Evolutionary conservation across 2,888 invertebrate species (phyloP).

Genomic region (Dorcus hopei): DNA sequence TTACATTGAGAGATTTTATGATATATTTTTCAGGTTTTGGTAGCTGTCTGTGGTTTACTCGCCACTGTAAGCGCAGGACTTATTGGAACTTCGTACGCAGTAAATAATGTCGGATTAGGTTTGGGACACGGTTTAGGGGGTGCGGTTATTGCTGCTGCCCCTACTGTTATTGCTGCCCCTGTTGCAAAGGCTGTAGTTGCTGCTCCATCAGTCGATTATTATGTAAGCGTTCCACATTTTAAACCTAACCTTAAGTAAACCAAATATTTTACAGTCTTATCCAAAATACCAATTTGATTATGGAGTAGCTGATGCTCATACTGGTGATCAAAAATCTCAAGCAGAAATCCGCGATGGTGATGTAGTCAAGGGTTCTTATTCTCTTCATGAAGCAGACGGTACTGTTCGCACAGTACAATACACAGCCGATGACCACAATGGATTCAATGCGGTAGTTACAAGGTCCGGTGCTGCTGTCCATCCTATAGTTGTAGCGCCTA

Average conservation of each 20-base stretch:
- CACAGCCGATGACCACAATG: constrained; percentile 67
- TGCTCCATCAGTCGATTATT: constrained; percentile 44
- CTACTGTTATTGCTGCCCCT: constrained; percentile 39
- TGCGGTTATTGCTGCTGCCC: constrained; percentile 22
- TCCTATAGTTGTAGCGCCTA: constrained; percentile 48
- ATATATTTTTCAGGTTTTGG: not conserved
- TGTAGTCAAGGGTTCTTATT: constrained; percentile 60
- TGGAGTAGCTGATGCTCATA: constrained; percentile 61
- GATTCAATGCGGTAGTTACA: constrained; percentile 69
- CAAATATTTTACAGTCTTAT: constrained; percentile 42
- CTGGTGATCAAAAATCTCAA: constrained; percentile 55
- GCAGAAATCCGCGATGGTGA: constrained; percentile 56
- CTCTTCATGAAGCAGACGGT: constrained; percentile 50
- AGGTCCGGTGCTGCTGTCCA: constrained; percentile 60
- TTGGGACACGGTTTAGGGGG: constrained; percentile 1
- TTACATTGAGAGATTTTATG: too few relatives aligned
- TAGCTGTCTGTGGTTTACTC: constrained; percentile 42
- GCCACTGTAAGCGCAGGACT: constrained; percentile 52
- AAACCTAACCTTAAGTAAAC: not conserved
- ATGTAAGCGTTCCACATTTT: constrained; percentile 23
- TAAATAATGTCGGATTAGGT: constrained; percentile 5
- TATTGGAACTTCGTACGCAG: constrained; percentile 35
- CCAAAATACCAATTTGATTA: constrained; percentile 65
- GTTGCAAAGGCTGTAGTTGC: constrained; percentile 34
- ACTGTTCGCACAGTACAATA: constrained; percentile 58